A percentile compares a stretch with the other conserved stretches of the same genome.
Conservation (phyloP, 2,888 invertebrate genomes). For the Colostygia pectinataria region DNA sequence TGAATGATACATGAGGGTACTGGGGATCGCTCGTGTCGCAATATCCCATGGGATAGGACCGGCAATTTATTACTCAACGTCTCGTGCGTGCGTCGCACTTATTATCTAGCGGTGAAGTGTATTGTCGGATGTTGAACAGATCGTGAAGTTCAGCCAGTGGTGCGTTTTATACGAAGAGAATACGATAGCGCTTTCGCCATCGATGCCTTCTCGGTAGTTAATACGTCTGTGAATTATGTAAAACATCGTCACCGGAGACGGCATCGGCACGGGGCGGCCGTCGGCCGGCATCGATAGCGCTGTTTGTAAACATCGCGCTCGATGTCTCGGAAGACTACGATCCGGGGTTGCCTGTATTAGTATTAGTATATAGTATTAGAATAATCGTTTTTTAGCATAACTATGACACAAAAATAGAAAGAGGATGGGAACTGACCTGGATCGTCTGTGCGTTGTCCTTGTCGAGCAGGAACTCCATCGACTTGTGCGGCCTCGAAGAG, state of each 20-base stretch:
- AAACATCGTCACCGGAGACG: constrained; percentile 24
- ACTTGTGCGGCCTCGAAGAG: constrained; percentile 88
- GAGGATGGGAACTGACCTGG: constrained; percentile 88
- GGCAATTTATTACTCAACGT: constrained; percentile 45
- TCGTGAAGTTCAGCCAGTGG: constrained; percentile 3
- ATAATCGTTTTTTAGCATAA: too few relatives aligned
- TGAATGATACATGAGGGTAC: constrained; percentile 48
- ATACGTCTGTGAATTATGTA: constrained; percentile 28
- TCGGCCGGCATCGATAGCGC: constrained; percentile 62
- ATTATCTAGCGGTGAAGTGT: constrained; percentile 32
- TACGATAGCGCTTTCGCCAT: constrained; percentile 39
- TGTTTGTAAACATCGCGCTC: constrained; percentile 76
- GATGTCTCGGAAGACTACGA: constrained; percentile 17
- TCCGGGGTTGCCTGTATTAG: constrained; percentile 11
- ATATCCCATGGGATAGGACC: constrained; percentile 44
- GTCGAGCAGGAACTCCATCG: constrained; percentile 97
- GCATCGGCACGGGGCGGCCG: constrained; percentile 45
- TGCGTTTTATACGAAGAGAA: constrained; percentile 33
- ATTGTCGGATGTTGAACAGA: constrained; percentile 33
- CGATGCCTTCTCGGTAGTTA: constrained; percentile 26
- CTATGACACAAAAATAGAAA: too few relatives aligned
- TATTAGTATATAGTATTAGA: too few relatives aligned
- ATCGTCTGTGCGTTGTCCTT: constrained; percentile 94
- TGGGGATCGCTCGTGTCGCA: constrained; percentile 48
- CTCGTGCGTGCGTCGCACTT: constrained; percentile 38